phyloP scores from a whole-genome alignment of 2,888 invertebrate genomes.

The Cybosia mesomella region DNA sequence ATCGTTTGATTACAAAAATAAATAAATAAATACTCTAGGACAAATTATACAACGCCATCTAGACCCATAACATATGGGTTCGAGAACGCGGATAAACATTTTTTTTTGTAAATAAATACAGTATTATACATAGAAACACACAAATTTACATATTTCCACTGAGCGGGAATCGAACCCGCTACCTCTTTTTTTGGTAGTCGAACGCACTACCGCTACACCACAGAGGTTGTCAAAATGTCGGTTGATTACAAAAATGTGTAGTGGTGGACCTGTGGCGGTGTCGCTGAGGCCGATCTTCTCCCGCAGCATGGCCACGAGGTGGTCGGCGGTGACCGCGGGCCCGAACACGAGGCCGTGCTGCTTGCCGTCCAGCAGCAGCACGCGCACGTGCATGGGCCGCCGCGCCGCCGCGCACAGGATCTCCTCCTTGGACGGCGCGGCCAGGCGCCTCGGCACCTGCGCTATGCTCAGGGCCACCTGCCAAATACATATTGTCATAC shows the following conservation, averaged over 20 bases:
- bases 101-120: too few relatives aligned
- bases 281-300: slow-evolving; percentile 95
- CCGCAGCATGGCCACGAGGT: slow-evolving; percentile 95
- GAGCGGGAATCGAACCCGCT: too few relatives aligned
- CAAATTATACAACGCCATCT: too few relatives aligned
- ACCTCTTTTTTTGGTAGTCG: too few relatives aligned
- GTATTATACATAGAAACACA: too few relatives aligned
- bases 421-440: slow-evolving; percentile 97
- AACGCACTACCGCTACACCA: too few relatives aligned
- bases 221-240: too few relatives aligned
- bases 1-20: neutral
- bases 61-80: too few relatives aligned
- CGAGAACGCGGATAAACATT: too few relatives aligned
- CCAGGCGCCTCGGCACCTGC: slow-evolving; percentile 91
- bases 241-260: neutral
- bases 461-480: slow-evolving; percentile 84
- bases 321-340: slow-evolving; percentile 96
- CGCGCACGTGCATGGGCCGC: slow-evolving; percentile 95
- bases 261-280: slow-evolving; percentile 88
- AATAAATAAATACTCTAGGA: too few relatives aligned
- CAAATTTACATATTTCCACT: too few relatives aligned
- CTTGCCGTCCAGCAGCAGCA: slow-evolving; percentile 97
- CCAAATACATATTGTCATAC: too few relatives aligned
- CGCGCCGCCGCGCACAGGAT: slow-evolving; percentile 97
- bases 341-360: slow-evolving; percentile 98